Conservation (phyloP, 2,113 vertebrate genomes). For the Rhinichthys klamathensis region DNA sequence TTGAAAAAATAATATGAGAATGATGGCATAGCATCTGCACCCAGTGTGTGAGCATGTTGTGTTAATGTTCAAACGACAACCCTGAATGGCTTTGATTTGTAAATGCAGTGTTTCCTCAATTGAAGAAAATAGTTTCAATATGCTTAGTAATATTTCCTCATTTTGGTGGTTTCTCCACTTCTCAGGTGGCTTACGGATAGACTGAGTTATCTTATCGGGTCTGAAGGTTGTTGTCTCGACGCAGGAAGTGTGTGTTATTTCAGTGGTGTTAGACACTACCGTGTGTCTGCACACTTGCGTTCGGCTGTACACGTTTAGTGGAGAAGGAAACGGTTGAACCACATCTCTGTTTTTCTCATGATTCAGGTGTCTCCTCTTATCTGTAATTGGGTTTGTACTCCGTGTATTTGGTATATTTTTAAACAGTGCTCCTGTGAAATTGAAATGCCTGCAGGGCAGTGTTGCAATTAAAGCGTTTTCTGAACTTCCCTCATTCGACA, state of each 20-base stretch:
- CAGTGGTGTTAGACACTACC: too few relatives aligned
- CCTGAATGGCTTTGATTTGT: not conserved
- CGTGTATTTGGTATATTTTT: not conserved
- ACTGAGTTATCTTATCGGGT: not conserved
- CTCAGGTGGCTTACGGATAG: not conserved
- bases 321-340: not conserved
- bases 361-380: not conserved
- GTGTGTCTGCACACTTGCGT: too few relatives aligned
- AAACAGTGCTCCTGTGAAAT: too few relatives aligned
- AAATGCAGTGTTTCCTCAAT: not conserved
- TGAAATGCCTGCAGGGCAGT: not conserved
- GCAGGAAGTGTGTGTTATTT: conserved; percentile 15
- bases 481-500: not conserved
- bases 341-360: not conserved
- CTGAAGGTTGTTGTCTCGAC: not conserved
- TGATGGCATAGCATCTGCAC: not conserved
- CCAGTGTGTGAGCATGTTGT: not conserved
- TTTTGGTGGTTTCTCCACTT: not conserved
- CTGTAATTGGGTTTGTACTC: not conserved
- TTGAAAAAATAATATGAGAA: not conserved
- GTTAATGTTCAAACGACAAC: too few relatives aligned
- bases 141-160: not conserved
- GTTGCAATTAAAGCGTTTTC: not conserved
- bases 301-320: too few relatives aligned
- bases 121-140: not conserved